phyloP scores from a whole-genome alignment of 2,797 vertebrate genomes.

The Pangasius mekongensis region DNA sequence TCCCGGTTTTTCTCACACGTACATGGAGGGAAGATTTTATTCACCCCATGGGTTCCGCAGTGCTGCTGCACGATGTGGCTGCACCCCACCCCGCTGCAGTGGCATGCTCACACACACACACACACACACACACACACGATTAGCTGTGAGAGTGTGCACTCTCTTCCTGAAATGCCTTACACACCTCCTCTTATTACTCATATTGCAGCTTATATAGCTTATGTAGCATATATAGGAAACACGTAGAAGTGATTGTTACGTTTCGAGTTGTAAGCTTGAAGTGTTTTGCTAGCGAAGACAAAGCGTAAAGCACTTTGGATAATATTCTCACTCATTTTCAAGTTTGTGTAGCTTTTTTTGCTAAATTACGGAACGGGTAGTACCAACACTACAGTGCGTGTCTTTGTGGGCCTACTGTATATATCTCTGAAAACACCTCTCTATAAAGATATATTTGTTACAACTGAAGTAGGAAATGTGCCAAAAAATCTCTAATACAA shows the following conservation, averaged over 20 bases:
- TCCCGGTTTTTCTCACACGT: background rate
- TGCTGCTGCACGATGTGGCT: conserved; percentile 55
- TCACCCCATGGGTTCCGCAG: conserved; percentile 57
- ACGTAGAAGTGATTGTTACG: background rate
- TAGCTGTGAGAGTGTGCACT: conserved; percentile 1
- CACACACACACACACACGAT: conserved; percentile 27
- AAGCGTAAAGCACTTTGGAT: background rate
- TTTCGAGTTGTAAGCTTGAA: background rate
- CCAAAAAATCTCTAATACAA: background rate
- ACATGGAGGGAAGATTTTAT: conserved; percentile 25
- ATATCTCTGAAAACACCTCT: background rate
- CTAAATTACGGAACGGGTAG: background rate
- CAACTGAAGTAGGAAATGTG: background rate
- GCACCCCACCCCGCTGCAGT: conserved; percentile 62
- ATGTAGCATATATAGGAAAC: background rate
- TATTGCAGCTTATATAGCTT: background rate
- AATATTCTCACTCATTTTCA: background rate
- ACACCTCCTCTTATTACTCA: background rate
- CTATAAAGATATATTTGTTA: background rate
- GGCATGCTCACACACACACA: conserved; percentile 42
- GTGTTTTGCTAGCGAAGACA: background rate
- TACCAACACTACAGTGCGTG: background rate
- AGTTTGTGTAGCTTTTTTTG: too few species aligned
- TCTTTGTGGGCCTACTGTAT: background rate
- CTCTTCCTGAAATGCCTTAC: background rate